Percentiles rank a stretch among this genome's conserved stretches.
phyloP scores from a whole-genome alignment of 2,113 vertebrate genomes.

The Pteruthius melanotis region DNA sequence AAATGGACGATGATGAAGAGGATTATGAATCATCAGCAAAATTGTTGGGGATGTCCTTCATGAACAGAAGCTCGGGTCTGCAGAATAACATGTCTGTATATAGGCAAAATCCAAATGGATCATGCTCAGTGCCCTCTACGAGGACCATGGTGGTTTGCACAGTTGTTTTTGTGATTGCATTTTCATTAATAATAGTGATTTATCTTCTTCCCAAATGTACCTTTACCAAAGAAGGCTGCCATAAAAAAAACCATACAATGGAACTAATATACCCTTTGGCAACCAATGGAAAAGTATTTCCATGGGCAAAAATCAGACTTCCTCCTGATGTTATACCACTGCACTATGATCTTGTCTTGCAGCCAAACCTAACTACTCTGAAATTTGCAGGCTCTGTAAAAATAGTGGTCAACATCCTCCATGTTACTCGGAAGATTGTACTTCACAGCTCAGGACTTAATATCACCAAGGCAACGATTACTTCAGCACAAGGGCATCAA shows the following conservation, averaged over 20 bases:
- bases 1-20: conserved; percentile 94
- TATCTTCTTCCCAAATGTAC: conserved; percentile 90
- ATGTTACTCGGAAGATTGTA: conserved; percentile 79
- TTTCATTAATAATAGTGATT: conserved; percentile 82
- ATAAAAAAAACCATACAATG: conserved; percentile 72
- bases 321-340: conserved; percentile 80
- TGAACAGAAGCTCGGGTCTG: conserved; percentile 89
- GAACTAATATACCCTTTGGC: conserved; percentile 79
- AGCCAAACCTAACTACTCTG: conserved; percentile 83
- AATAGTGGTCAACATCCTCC: conserved; percentile 76
- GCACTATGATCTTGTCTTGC: conserved; percentile 83
- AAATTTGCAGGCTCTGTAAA: conserved; percentile 80
- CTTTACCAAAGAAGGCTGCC: conserved; percentile 93
- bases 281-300: conserved; percentile 83
- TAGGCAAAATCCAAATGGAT: conserved; percentile 73
- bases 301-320: conserved; percentile 85
- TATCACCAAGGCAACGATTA: conserved; percentile 76
- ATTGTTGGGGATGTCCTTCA: conserved; percentile 95
- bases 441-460: conserved; percentile 86
- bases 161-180: conserved; percentile 79
- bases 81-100: conserved; percentile 76
- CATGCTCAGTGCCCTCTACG: conserved; percentile 78
- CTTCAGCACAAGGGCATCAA: conserved; percentile 45
- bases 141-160: conserved; percentile 80
- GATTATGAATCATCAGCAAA: conserved; percentile 95